Conservation (phyloP, 1,140 invertebrate species). For the Pentalonia nigronervosa region DNA sequence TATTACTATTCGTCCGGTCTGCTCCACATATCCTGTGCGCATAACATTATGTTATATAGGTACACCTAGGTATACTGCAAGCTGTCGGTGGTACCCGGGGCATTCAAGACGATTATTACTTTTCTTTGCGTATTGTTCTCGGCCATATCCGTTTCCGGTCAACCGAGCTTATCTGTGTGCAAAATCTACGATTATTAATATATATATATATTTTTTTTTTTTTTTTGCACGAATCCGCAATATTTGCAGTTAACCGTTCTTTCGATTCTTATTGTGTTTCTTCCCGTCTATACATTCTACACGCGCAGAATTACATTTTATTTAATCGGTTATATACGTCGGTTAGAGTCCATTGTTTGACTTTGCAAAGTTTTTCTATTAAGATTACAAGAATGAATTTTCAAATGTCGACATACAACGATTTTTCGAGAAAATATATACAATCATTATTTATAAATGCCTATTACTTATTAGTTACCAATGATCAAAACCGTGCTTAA, state of each 20-base stretch:
- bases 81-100: neutral
- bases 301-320: neutral
- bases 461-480: no score
- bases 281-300: neutral
- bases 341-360: neutral
- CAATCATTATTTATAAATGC: neutral
- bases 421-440: neutral
- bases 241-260: neutral
- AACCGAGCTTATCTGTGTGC: neutral
- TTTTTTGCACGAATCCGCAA: neutral
- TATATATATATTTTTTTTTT: neutral
- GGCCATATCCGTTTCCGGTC: conserved; percentile 44
- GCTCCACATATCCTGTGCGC: neutral
- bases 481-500: neutral
- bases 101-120: neutral
- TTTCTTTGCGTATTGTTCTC: conserved; percentile 40
- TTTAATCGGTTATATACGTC: neutral
- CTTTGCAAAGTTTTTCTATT: neutral
- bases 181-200: conserved; percentile 8
- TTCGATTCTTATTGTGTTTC: neutral
- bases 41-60: neutral
- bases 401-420: neutral
- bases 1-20: neutral
- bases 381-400: neutral
- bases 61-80: neutral